Base-by-base conservation (phyloP, 2,888 invertebrate genomes). In the Himalopsyche japonica region DNA sequence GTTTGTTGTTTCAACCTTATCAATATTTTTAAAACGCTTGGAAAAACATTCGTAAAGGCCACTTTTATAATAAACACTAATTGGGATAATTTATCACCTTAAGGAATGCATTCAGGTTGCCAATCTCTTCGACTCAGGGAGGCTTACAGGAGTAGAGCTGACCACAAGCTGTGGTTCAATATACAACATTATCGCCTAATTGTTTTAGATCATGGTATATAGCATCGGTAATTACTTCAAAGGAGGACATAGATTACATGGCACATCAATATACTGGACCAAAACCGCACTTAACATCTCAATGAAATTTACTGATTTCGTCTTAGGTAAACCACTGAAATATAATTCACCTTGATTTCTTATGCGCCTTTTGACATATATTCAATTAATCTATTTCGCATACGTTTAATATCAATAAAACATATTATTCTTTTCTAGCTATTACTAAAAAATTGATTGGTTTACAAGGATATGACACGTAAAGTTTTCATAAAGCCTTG, bases 251-350 rank as follows among this genome's bases (percentile, higher is more conserved):
- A 64, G 79, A 70, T 79, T 83, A 64, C 83, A 80, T 70, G 43
- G 79, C 47, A 83, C 79, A 43, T 83, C 83, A 57, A 82, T 82
- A 57, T 78, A 82, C 79, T 32, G 30, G 48, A 30, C 82, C 64
- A 2, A 70, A 24, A 24, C 37, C 64, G 30, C 34, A 76, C 24
- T 49, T 49, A 79, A n/a, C 79, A 82, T 32, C 82, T 48, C 24
- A 30, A 77, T 47, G 34, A 79, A 82, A 79, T 78, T 82, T 57
- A 82, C 79, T 82, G 79, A 49, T 20, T n/a, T 76, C 27, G 12
- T 15, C 24, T 43, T 20, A 20, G 30, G 20, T n/a, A 30, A 77
- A 43, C 20, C 27, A 70, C 27, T 30, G 27, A 30, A 15, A 70
- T 70, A 70, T 27, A 30, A 70, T 70, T 70, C 30, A 70, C 70